Conservation (phyloP, 2,113 vertebrate genomes). For the Aplodontia rufa region DNA sequence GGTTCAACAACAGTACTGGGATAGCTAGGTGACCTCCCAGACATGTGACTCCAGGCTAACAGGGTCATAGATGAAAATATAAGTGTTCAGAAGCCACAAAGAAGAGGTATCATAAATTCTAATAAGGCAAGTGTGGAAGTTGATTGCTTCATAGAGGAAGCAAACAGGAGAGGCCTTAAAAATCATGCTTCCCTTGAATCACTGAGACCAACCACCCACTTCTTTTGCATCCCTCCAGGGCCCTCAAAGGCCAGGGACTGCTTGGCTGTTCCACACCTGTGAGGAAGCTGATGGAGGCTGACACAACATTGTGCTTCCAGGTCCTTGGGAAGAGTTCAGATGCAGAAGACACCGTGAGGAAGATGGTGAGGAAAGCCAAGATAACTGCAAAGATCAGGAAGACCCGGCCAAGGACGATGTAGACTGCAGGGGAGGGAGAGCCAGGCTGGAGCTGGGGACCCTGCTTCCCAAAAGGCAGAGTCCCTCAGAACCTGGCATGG, state of each 20-base stretch:
- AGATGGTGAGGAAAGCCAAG: slow-evolving; percentile 56
- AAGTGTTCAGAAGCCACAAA: background rate
- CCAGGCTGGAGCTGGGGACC: background rate
- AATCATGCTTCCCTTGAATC: background rate
- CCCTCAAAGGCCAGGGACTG: background rate
- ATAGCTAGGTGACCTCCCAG: background rate
- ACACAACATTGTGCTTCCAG: slow-evolving; percentile 38
- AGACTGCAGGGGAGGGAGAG: slow-evolving; percentile 27
- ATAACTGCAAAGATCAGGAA: slow-evolving; percentile 52
- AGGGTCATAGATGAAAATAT: background rate
- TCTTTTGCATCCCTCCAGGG: background rate
- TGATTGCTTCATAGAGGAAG: background rate
- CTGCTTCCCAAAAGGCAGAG: background rate
- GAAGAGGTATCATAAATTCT: background rate
- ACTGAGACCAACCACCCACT: background rate
- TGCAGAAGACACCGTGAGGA: slow-evolving; percentile 55
- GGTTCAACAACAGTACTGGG: background rate
- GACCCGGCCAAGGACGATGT: slow-evolving; percentile 40
- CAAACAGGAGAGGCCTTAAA: background rate
- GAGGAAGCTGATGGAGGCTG: slow-evolving; percentile 53
- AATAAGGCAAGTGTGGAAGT: background rate
- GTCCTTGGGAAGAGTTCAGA: slow-evolving; percentile 49
- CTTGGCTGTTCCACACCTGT: slow-evolving; percentile 50
- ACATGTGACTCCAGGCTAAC: background rate
- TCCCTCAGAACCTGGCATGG: background rate